Conservation (phyloP, 2,888 invertebrate species). For the Ariolimax columbianus region DNA sequence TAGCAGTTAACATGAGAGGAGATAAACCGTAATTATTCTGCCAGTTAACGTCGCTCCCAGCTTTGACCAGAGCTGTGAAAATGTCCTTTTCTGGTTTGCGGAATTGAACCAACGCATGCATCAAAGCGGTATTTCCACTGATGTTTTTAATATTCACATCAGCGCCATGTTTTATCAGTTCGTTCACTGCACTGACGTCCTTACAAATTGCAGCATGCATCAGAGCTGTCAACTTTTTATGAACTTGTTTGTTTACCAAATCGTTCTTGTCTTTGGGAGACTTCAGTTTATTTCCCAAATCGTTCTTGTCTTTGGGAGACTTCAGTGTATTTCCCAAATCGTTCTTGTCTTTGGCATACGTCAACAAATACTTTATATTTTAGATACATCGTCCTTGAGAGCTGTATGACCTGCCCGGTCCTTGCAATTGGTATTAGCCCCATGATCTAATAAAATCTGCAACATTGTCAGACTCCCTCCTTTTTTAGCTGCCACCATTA, state of each 20-base stretch:
- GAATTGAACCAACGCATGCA: not conserved
- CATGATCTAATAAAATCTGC: constrained; percentile 7
- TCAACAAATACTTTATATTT: no score
- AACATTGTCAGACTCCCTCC: not conserved
- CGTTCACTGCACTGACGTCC: not conserved
- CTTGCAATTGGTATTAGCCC: not conserved
- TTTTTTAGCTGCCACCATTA: constrained; percentile 1
- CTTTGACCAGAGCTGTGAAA: not conserved
- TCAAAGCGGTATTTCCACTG: not conserved
- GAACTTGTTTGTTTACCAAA: not conserved
- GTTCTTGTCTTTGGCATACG: no score
- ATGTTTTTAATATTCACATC: not conserved
- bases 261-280: not conserved
- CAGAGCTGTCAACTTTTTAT: not conserved
- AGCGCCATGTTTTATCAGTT: not conserved
- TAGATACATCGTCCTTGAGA: not conserved
- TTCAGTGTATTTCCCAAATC: no score
- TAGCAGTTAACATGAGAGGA: constrained; percentile 11
- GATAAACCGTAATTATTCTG: constrained; percentile 19
- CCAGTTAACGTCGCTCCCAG: constrained; percentile 5
- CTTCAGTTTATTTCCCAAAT: not conserved
- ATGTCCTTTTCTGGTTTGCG: not conserved
- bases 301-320: no score
- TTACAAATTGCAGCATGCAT: not conserved
- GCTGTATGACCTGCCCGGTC: not conserved